Percentiles rank a stretch among this genome's conserved stretches.
These are phyloP conservation scores for Acrobasis repandana DNA, from an alignment of 2,888 invertebrate species.

Conservation along the genomic window DNA sequence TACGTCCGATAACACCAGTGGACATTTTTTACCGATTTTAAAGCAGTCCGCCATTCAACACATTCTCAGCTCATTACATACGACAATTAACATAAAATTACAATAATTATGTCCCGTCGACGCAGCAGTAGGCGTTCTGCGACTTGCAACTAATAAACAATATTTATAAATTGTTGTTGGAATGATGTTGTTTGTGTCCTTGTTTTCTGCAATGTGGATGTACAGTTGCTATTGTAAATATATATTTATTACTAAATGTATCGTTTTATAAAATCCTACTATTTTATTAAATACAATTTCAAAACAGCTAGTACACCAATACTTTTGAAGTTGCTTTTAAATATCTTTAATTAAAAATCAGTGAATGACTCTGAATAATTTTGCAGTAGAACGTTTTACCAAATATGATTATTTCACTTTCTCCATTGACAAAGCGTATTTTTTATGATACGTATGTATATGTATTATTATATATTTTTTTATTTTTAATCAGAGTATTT, in stretches of 20 bases:
- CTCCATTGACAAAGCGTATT: no score
- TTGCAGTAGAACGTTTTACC: no score
- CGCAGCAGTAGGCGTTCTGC: not conserved
- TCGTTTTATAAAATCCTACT: no score
- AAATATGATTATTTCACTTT: no score
- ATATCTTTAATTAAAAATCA: no score
- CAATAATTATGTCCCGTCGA: not conserved
- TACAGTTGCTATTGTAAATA: not conserved
- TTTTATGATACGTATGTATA: no score
- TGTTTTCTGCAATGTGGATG: not conserved
- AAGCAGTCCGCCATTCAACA: slow-evolving; percentile 1
- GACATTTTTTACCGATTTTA: not conserved
- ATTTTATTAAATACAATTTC: no score
- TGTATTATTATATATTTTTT: no score
- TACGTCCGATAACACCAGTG: not conserved
- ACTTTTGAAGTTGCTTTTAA: no score
- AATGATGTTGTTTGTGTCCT: not conserved
- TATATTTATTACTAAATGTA: not conserved
- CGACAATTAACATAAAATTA: slow-evolving; percentile 6
- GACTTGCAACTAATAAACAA: not conserved
- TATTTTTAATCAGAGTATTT: no score
- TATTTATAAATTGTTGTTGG: not conserved
- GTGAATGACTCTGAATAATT: no score
- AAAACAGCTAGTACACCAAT: no score
- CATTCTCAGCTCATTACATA: slow-evolving; percentile 1